Conservation (phyloP, 1,140 invertebrate genomes). For the Drosophila sproati region DNA sequence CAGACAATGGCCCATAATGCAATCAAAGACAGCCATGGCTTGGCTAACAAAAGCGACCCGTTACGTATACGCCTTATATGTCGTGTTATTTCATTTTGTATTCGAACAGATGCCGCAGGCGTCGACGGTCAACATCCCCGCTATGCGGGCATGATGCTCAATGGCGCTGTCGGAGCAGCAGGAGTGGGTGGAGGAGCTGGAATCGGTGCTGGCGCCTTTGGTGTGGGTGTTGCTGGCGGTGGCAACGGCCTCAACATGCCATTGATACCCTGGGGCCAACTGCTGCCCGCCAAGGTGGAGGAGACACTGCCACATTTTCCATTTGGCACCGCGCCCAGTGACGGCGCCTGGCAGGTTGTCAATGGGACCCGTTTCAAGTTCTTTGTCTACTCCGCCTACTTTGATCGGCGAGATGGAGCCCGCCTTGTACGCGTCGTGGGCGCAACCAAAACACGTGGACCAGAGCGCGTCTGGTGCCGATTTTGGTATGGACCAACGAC, state of each 20-base stretch:
- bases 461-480: constrained; percentile 94
- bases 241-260: constrained; percentile 60
- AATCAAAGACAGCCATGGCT: constrained; percentile 33
- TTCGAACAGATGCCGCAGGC: constrained; percentile 73
- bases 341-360: constrained; percentile 87
- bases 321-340: constrained; percentile 84
- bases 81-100: constrained; percentile 45
- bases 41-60: constrained; percentile 44
- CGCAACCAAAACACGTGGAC: constrained; percentile 93
- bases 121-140: constrained; percentile 73
- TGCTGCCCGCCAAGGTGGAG: constrained; percentile 83
- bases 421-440: constrained; percentile 92
- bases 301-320: constrained; percentile 85
- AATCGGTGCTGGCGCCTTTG: constrained; percentile 45
- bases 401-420: constrained; percentile 90
- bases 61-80: constrained; percentile 63
- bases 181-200: constrained; percentile 23
- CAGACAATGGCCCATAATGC: constrained; percentile 42
- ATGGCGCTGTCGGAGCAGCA: constrained; percentile 34
- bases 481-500: constrained; percentile 88
- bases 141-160: constrained; percentile 75
- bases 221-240: constrained; percentile 34
- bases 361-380: constrained; percentile 92
- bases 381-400: constrained; percentile 96
- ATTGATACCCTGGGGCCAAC: constrained; percentile 81